Base-by-base conservation (phyloP, 2,113 vertebrate species). In the Bombycilla garrulus region DNA sequence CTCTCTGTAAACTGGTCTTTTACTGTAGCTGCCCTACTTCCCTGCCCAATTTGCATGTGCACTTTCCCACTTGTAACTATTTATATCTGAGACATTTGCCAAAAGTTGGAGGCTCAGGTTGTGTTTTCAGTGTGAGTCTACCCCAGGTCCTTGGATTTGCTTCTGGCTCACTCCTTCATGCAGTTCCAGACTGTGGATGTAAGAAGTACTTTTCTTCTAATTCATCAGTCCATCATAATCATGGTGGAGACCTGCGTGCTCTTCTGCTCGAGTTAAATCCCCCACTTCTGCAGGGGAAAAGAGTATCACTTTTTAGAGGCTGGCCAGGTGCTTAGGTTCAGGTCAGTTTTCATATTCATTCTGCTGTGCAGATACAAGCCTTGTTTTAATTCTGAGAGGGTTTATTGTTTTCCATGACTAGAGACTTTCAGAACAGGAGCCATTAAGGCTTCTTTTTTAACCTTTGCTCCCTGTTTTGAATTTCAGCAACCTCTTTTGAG, bases 181-280 rank as follows among this genome's bases (percentile, higher is more conserved):
- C 29, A 15, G 29, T 71, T 84, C 10, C 29, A 87, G 50, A 20
- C 31, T 45, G 22, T 0, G 6, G 20, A 25, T 87, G 10, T 0
- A 2, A 79, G 71, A 80, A 88, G 5, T 7, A 15, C 17, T 72
- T 54, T 71, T 51, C 25, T 57, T 72, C 22, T 64, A 23, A 19
- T 28, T 21, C 0, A 0, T 50, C 15, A 22, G 20, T 70, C 51
- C 38, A 2, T 64, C 2, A 0, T 67, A 36, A n/a, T 47, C 0
- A 0, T 76, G 20, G 8, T 54, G 65, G 38, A 74, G 72, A 60
- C 36, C 33, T 47, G 25, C 35, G 7, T 1, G 3, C 21, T 47
- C 16, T 70, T 88, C 54, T 51, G 11, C n/a, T 26, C 48, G 38
- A 38, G n/a, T 23, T 82, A 36, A 82, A 76, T 14, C 23, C 5